Percentiles rank a stretch among this genome's conserved stretches.
Evolutionary conservation across 1,140 invertebrate genomes (phyloP).

Genomic region (Melipona quadrifasciata): DNA sequence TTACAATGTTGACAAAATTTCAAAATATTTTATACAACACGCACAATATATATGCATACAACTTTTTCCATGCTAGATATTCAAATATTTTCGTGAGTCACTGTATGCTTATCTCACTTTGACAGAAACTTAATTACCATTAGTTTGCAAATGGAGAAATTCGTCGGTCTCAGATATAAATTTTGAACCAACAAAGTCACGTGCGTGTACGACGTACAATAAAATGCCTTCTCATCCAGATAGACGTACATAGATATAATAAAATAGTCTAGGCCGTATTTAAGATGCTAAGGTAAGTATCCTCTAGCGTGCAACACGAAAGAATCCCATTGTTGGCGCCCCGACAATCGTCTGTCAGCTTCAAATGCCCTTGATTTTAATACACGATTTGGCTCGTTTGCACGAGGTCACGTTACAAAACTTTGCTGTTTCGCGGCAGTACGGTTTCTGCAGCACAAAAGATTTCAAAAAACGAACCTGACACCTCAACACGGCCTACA

Average conservation of each 20-base stretch:
- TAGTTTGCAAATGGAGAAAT: too few relatives aligned
- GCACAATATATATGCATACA: too few relatives aligned
- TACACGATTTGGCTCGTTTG: background rate
- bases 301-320: conserved; percentile 45
- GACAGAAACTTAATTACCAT: too few relatives aligned
- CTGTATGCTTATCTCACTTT: too few relatives aligned
- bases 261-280: conserved; percentile 2
- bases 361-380: conserved; percentile 14
- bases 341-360: background rate
- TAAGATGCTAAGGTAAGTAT: conserved; percentile 16
- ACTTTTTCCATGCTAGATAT: too few relatives aligned
- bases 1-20: too few relatives aligned
- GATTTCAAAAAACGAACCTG: conserved; percentile 27
- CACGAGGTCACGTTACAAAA: background rate
- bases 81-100: too few relatives aligned
- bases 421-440: background rate
- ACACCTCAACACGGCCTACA: conserved; percentile 19
- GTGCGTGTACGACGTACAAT: background rate
- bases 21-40: too few relatives aligned
- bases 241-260: background rate
- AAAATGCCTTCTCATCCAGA: background rate
- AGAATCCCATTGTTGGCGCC: conserved; percentile 3
- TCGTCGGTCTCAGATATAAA: too few relatives aligned
- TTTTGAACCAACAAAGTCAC: background rate
- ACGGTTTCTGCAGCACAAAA: conserved; percentile 8